Base-by-base conservation (phyloP, 2,888 invertebrate species). In the Lottia gigantea region DNA sequence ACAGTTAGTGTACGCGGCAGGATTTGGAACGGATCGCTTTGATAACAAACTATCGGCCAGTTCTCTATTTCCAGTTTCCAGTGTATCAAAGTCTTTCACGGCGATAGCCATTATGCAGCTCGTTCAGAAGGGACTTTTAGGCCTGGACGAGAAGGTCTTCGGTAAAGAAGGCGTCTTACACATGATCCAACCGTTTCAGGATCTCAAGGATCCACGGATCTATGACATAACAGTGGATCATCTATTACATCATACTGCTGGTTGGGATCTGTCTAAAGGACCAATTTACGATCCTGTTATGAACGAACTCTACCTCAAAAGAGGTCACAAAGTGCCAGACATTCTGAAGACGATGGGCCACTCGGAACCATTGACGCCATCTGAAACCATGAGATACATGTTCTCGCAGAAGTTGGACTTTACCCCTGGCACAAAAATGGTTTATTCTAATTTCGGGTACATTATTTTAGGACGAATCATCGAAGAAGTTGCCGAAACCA, bases 361-460 rank as follows among this genome's bases (percentile, higher is more conserved):
- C 11, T 45, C 67, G 4, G 65, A 71, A n/a, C 72, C 74, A 0
- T 65, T 79, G 11, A 74, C 74, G 15, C 72, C 75, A 0, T 72
- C 78, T 55, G 81, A 84, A 63, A 70, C 83, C 16, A 83, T 86
- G 63, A 76, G 76, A 16, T 87, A 80, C 74, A 81, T 86, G 79
- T 77, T 84, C 46, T 79, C 80, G 16, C 74, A 78, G 55, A 77
- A 77, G 7, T 76, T 87, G 14, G 78, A 81, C 46, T 85, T 80
- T 70, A 76, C 76, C 1, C 86, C 86, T 0, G 86, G 86, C 1
- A 83, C 82, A 0, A 71, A 77, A 62, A 76, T 76, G 14, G 78
- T 76, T 14, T 78, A 83, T 47, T 86, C 85, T 40, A 87, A 87
- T 71, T 72, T 86, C 25, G 85, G 84, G 1, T 86, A 87, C 73